Percentiles rank a stretch among this genome's conserved stretches.
Conservation (phyloP, 2,888 invertebrate species). For the Cetonia aurata region DNA sequence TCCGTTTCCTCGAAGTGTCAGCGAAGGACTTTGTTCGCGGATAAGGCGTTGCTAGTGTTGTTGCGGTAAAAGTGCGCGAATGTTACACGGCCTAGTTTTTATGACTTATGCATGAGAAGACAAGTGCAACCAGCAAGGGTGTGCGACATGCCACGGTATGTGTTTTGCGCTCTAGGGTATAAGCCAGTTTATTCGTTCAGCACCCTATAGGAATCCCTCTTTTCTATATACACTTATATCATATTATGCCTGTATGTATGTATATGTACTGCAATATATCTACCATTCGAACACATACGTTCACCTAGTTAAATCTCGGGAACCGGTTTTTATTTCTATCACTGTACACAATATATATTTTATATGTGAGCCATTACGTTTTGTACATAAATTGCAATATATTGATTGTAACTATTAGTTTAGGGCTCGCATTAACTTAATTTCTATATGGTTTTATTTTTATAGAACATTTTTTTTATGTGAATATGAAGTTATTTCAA, state of each 20-base stretch:
- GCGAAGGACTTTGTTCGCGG: slow-evolving; percentile 15
- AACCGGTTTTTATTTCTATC: slow-evolving; percentile 15
- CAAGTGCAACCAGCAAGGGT: slow-evolving; percentile 52
- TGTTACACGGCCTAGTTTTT: slow-evolving; percentile 30
- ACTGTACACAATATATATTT: background rate
- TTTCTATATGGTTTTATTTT: no score
- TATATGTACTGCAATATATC: slow-evolving; percentile 7
- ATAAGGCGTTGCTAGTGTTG: slow-evolving; percentile 27
- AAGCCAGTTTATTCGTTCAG: slow-evolving; percentile 47
- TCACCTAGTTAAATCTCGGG: slow-evolving; percentile 18
- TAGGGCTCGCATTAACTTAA: no score
- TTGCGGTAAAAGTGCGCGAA: slow-evolving; percentile 40
- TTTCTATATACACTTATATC: slow-evolving; percentile 31
- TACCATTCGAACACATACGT: background rate
- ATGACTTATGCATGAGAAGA: slow-evolving; percentile 54
- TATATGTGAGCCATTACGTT: background rate
- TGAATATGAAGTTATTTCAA: no score
- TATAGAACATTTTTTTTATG: no score
- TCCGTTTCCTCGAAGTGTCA: slow-evolving; percentile 12
- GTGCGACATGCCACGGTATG: slow-evolving; percentile 56
- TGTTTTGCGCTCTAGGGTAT: slow-evolving; percentile 46
- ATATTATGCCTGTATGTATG: slow-evolving; percentile 15
- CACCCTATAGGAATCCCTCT: slow-evolving; percentile 36
- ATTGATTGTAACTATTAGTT: background rate
- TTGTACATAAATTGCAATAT: background rate